Evolutionary conservation across 2,113 vertebrate species (phyloP).

Genomic region (Apodemus sylvaticus): DNA sequence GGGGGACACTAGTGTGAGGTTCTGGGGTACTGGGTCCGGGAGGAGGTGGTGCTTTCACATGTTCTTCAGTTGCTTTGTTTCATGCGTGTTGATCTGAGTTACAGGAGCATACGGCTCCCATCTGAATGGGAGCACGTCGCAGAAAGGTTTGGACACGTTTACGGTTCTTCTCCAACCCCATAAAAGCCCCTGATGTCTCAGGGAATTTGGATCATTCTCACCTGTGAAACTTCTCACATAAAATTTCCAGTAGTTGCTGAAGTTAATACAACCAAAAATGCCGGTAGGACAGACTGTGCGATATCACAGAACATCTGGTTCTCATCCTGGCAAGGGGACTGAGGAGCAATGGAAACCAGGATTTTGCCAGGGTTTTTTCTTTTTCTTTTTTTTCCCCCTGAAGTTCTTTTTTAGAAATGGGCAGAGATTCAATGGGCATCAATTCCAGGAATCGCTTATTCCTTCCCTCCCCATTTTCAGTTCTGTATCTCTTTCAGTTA

Average conservation of each 20-base stretch:
- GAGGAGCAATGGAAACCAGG: conserved; percentile 81
- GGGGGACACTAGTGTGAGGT: no score
- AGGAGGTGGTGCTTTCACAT: conserved; percentile 46
- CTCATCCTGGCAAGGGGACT: conserved; percentile 80
- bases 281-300: conserved; percentile 78
- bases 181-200: conserved; percentile 67
- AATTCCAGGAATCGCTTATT: conserved; percentile 76
- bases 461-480: conserved; percentile 67
- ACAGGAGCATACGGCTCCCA: conserved; percentile 53
- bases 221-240: conserved; percentile 80
- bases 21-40: no score
- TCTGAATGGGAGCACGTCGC: conserved; percentile 67
- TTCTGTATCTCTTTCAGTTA: conserved; percentile 76
- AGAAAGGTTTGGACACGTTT: conserved; percentile 67
- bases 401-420: conserved; percentile 82
- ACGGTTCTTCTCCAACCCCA: conserved; percentile 54
- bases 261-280: conserved; percentile 78
- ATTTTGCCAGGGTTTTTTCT: conserved; percentile 77
- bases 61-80: conserved; percentile 70
- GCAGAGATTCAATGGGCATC: conserved; percentile 79
- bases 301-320: conserved; percentile 82
- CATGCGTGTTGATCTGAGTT: conserved; percentile 40
- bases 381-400: not conserved
- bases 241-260: conserved; percentile 81
- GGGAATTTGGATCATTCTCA: conserved; percentile 74